Base-by-base conservation (phyloP, 1,140 invertebrate species). In the Papilio machaon region DNA sequence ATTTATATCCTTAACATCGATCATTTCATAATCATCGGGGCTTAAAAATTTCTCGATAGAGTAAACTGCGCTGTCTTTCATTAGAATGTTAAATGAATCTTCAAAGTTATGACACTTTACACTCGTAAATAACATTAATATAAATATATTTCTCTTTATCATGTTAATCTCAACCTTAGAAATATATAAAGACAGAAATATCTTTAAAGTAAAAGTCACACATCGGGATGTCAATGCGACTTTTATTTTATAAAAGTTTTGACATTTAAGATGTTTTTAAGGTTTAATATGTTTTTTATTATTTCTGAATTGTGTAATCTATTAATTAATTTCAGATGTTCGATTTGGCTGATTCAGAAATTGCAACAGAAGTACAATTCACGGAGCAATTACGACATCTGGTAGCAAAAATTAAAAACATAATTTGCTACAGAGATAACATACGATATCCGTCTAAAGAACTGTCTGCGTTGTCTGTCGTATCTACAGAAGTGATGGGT, bases 281-380 rank as follows among this genome's bases (percentile, higher is more conserved):
- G 60, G 23, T 30, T 30, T 0, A 35, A 67, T 13, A 67, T 11
- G 64, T 30, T 64, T 67, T 35, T 35, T 15, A 4, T 52, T 52
- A 52, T 17, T 52, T 52, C 30, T 67, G 54, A n/a, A 49, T 13
- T n/a, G 17, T 13, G 23, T 54, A 13, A 79, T 30, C 23, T 30
- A 30, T 30, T 46, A 74, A 64, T 52, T 43, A 58, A 81, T 87
- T 92, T 83, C 89, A 95, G 94, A 94, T 95, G 91, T 95, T 94
- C 64, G 94, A 95, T 86, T 83, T 95, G 80, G 90, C 91, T 3
- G 94, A 95, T 81, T 93, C 92, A 9, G 93, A 95, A 89, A 93
- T 93, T 19, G 94, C 92, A 54, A 94, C 91, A 4, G 94, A 95
- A 89, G 94, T 95, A n/a, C 90, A 90, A 73, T 95, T 95, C 82